Evolutionary conservation across 2,888 invertebrate species (phyloP).

Genomic region (Leptinotarsa haldemani): DNA sequence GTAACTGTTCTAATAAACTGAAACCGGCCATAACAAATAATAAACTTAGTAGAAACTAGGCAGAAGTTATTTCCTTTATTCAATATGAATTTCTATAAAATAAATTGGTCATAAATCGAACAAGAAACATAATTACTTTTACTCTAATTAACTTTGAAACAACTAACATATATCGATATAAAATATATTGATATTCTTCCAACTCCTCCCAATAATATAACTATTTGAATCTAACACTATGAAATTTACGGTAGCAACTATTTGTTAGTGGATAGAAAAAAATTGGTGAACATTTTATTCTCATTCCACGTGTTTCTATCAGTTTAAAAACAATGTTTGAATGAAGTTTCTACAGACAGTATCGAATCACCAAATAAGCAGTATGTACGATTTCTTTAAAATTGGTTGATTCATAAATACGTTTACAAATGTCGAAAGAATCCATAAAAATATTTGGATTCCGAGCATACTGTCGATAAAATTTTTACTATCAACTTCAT

Average conservation of each 20-base stretch:
- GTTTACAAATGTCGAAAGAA: neutral
- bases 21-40: no score
- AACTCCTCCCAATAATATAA: neutral
- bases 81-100: no score
- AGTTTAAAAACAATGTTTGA: no score
- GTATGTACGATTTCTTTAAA: neutral
- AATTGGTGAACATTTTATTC: constrained; percentile 21
- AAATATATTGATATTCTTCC: neutral
- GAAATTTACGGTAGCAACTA: constrained; percentile 24
- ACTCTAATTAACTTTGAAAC: no score
- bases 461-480: neutral
- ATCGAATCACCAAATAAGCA: neutral
- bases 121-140: no score
- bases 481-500: neutral
- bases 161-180: neutral
- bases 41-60: no score
- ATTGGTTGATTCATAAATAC: neutral
- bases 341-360: neutral
- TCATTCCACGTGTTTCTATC: neutral
- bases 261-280: constrained; percentile 13
- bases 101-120: no score
- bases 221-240: constrained; percentile 20
- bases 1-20: no score
- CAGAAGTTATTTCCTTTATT: no score
- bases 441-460: no score